Conservation (phyloP, 30 jellyfish, hydroid and myxozoan species). For the Chrysaora quinquecirrha region DNA sequence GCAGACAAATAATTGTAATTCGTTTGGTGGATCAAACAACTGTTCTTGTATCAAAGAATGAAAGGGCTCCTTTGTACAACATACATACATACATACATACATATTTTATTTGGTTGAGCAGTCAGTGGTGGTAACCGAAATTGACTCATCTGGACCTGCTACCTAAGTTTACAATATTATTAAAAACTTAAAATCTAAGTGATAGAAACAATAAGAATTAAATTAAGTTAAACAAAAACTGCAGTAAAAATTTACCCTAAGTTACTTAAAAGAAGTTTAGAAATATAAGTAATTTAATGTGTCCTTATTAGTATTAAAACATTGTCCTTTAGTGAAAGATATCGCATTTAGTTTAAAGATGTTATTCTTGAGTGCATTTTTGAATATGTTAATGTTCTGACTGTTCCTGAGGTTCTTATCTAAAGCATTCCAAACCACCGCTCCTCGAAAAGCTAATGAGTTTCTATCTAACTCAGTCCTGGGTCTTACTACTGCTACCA, state of each 20-base stretch:
- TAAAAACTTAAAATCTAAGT: conserved; percentile 1
- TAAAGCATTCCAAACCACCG: conserved; percentile 15
- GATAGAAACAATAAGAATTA: neutral
- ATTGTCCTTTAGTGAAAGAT: conserved; percentile 7
- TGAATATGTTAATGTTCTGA: neutral
- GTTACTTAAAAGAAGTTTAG: neutral
- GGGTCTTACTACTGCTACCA: conserved; percentile 10
- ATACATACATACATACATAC: conserved; percentile 11
- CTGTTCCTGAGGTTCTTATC: conserved; percentile 1
- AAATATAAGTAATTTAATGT: conserved; percentile 1
- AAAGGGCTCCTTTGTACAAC: too few species aligned
- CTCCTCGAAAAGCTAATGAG: conserved; percentile 12
- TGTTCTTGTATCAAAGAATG: too few species aligned
- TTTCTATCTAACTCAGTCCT: conserved; percentile 28
- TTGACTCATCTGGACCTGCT: neutral
- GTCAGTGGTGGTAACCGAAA: conserved; percentile 5
- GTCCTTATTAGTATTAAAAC: conserved; percentile 16
- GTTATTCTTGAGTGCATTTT: neutral
- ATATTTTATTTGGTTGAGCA: conserved; percentile 6
- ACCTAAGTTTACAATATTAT: conserved; percentile 4
- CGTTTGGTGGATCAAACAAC: too few species aligned
- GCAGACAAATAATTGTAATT: too few species aligned
- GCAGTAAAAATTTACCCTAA: conserved; percentile 7
- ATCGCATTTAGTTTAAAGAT: conserved; percentile 9
- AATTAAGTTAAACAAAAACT: neutral